These are phyloP conservation scores for Dorcus hopei DNA, from an alignment of 2,888 invertebrate genomes.

Conservation along the genomic window DNA sequence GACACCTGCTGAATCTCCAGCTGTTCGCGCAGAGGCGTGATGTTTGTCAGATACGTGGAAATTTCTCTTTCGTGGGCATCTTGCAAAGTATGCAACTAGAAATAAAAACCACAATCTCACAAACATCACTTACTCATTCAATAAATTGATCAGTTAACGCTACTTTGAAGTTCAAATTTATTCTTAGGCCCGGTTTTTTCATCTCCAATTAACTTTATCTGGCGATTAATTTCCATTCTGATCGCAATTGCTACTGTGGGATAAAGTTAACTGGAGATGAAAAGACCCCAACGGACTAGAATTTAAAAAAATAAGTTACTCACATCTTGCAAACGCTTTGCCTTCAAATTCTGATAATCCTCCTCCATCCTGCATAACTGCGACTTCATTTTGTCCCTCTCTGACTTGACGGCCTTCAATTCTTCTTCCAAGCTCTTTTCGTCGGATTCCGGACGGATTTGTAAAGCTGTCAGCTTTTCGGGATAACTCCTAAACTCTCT, in stretches of 20 bases:
- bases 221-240: no score
- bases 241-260: no score
- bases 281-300: no score
- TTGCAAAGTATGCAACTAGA: constrained; percentile 72
- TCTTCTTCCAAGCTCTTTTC: constrained; percentile 46
- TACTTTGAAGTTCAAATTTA: no score
- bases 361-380: constrained; percentile 58
- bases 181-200: no score
- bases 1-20: constrained; percentile 59
- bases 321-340: constrained; percentile 76
- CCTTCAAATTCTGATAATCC: constrained; percentile 72
- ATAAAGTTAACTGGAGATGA: no score
- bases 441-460: background rate
- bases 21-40: constrained; percentile 59
- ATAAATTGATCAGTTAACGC: background rate
- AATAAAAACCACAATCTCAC: constrained; percentile 23
- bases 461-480: constrained; percentile 38
- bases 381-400: constrained; percentile 63
- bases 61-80: constrained; percentile 71
- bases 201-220: no score
- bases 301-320: constrained; percentile 41
- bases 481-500: constrained; percentile 42
- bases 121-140: background rate
- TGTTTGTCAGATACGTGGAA: constrained; percentile 61
- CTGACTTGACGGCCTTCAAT: constrained; percentile 53